Conservation (phyloP, 2,113 vertebrate species). For the Rousettus leschenaultii region DNA sequence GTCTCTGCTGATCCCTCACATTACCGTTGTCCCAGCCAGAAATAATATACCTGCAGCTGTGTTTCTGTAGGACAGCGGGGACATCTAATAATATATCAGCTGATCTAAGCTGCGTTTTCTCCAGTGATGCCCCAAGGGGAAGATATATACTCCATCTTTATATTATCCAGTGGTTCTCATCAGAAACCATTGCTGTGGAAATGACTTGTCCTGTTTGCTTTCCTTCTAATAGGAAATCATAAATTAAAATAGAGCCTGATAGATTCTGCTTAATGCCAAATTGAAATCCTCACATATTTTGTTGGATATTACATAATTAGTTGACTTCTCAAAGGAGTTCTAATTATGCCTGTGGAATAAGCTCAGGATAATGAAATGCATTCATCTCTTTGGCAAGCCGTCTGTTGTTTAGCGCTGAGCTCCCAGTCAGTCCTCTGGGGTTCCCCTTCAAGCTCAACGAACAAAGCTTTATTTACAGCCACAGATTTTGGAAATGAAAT, state of each 20-base stretch:
- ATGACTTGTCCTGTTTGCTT: not conserved
- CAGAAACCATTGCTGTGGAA: slow-evolving; percentile 44
- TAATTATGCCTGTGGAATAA: slow-evolving; percentile 66
- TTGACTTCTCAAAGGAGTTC: slow-evolving; percentile 66
- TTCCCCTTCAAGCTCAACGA: not conserved
- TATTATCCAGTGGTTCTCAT: slow-evolving; percentile 12
- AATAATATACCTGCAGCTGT: slow-evolving; percentile 69
- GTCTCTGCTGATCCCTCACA: slow-evolving; percentile 39
- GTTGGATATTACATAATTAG: slow-evolving; percentile 61
- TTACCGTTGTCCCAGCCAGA: slow-evolving; percentile 65
- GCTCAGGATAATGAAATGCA: slow-evolving; percentile 63
- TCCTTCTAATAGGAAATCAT: slow-evolving; percentile 54
- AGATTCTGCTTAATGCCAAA: slow-evolving; percentile 43
- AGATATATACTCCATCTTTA: not conserved
- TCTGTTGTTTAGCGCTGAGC: slow-evolving; percentile 40
- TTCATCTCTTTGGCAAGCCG: slow-evolving; percentile 44
- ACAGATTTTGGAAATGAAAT: slow-evolving; percentile 52
- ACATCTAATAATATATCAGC: slow-evolving; percentile 49
- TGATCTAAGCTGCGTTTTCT: slow-evolving; percentile 28
- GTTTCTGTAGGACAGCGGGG: slow-evolving; percentile 53
- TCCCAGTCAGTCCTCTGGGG: not conserved
- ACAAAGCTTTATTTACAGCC: slow-evolving; percentile 55
- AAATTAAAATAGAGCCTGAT: slow-evolving; percentile 49
- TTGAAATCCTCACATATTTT: slow-evolving; percentile 61
- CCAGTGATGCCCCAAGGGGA: not conserved